Evolutionary conservation across 2,888 invertebrate species (phyloP).

Genomic region (Nomada fabriciana): DNA sequence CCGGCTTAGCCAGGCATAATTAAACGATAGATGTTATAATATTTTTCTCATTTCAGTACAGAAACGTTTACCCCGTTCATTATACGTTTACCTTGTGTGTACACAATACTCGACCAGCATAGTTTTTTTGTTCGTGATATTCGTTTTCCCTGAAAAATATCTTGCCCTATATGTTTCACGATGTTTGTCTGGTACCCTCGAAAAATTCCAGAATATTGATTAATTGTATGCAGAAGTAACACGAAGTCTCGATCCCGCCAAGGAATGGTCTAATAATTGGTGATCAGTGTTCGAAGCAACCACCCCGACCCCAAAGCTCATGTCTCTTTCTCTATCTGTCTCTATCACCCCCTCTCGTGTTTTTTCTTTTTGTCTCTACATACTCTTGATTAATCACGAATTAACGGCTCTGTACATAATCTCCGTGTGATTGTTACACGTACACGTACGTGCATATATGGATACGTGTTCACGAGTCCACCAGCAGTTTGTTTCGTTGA

Average conservation of each 20-base stretch:
- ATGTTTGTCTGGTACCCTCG: not conserved
- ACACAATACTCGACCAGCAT: not conserved
- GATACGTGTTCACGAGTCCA: constrained; percentile 19
- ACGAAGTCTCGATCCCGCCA: constrained; percentile 61
- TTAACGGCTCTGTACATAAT: constrained; percentile 68
- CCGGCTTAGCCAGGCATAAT: not conserved
- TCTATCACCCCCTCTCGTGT: constrained; percentile 43
- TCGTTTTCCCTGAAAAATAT: not conserved
- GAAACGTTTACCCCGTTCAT: too few species aligned
- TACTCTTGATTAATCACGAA: constrained; percentile 63
- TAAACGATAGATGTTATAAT: too few species aligned
- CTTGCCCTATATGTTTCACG: not conserved
- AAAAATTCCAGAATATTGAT: not conserved
- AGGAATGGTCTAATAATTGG: constrained; percentile 53
- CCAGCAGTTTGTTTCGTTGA: constrained; percentile 30
- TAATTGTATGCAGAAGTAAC: not conserved
- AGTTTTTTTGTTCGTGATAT: not conserved
- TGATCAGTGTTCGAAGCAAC: constrained; percentile 63
- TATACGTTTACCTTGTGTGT: too few species aligned
- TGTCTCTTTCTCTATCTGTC: constrained; percentile 56
- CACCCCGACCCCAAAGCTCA: constrained; percentile 32
- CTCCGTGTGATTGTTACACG: constrained; percentile 41
- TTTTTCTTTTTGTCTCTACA: constrained; percentile 53
- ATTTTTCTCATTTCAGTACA: not conserved
- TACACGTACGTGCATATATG: constrained; percentile 16